phyloP scores from a whole-genome alignment of 2,888 invertebrate genomes.

The Euplagia quadripunctaria region DNA sequence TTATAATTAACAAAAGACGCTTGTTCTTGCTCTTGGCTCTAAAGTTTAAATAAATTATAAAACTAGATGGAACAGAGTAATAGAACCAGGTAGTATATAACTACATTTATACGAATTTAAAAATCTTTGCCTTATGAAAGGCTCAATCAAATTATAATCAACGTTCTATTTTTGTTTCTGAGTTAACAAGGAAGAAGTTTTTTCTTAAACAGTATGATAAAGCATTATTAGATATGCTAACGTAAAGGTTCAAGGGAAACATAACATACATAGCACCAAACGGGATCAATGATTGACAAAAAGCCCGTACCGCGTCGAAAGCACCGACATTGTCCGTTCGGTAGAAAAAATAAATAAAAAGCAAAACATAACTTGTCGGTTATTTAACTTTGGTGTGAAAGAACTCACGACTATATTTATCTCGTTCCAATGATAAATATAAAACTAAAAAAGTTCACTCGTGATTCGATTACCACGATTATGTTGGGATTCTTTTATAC shows the following conservation, averaged over 20 bases:
- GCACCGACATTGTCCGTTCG: conserved; percentile 33
- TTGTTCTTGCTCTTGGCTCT: too few species aligned
- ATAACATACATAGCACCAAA: conserved; percentile 41
- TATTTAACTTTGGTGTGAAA: conserved; percentile 66
- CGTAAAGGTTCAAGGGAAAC: conserved; percentile 10
- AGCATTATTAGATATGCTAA: conserved; percentile 14
- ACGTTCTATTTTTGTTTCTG: neutral
- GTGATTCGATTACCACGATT: conserved; percentile 73
- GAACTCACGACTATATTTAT: conserved; percentile 69
- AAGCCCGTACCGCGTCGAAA: conserved; percentile 44
- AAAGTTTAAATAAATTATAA: neutral
- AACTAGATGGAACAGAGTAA: neutral
- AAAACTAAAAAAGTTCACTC: conserved; percentile 57
- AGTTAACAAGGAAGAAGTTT: neutral
- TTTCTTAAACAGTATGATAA: neutral
- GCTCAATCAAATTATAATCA: neutral
- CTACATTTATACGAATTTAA: neutral
- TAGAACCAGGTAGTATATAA: neutral
- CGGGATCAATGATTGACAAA: conserved; percentile 58
- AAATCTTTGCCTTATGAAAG: neutral
- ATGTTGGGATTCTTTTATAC: conserved; percentile 55
- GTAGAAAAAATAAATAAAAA: conserved; percentile 49
- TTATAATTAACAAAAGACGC: neutral
- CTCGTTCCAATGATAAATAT: conserved; percentile 51
- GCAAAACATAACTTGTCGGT: conserved; percentile 51